These are phyloP conservation scores for Masticophis lateralis DNA, from an alignment of 2,797 vertebrate species.

Conservation along the genomic window DNA sequence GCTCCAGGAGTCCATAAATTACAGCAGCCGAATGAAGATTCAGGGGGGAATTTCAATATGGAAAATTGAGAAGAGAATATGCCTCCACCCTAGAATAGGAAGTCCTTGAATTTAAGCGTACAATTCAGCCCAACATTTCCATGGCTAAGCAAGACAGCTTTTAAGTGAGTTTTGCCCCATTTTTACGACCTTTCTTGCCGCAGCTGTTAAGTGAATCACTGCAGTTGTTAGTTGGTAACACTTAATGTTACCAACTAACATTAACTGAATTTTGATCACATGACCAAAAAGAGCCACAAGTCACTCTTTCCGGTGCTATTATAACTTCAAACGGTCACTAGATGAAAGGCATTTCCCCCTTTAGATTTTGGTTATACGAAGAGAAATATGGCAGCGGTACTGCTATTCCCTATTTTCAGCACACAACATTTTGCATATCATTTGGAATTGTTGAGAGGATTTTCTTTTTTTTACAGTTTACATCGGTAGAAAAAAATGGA, in stretches of 20 bases:
- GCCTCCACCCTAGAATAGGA: neutral
- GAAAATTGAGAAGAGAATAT: neutral
- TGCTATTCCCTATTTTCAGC: neutral
- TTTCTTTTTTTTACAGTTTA: neutral
- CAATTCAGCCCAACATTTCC: too few relatives aligned
- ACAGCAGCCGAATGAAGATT: neutral
- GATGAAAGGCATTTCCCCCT: neutral
- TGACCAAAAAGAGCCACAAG: too few relatives aligned
- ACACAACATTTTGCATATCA: neutral
- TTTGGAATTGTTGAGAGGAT: neutral
- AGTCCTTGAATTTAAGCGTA: too few relatives aligned
- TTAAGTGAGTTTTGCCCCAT: too few relatives aligned
- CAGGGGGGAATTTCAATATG: neutral
- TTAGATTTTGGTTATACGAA: neutral
- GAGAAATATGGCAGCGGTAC: neutral
- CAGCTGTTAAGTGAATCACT: too few relatives aligned
- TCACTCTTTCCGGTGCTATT: too few relatives aligned
- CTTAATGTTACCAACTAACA: too few relatives aligned
- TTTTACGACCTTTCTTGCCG: too few relatives aligned
- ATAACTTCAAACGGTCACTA: neutral
- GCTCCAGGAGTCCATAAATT: neutral
- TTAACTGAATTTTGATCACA: too few relatives aligned
- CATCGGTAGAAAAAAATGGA: neutral
- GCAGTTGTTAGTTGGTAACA: too few relatives aligned
- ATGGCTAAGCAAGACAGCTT: too few relatives aligned